Evolutionary conservation across 1,140 invertebrate genomes (phyloP).

Genomic region (Drosophila mauritiana): DNA sequence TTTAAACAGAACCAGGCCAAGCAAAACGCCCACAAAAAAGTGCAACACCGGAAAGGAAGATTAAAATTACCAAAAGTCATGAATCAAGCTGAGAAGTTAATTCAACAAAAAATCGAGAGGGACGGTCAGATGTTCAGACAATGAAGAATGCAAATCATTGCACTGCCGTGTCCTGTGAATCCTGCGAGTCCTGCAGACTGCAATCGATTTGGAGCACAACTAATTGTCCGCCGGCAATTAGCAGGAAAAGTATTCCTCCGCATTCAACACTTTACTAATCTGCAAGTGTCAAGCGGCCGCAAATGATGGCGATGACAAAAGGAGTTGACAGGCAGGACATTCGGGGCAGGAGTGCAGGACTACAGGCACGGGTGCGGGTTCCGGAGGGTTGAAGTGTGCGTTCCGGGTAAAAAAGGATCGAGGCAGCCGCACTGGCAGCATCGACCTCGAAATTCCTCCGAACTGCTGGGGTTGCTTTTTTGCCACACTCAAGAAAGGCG

Average conservation of each 20-base stretch:
- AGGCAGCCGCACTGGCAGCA: constrained; percentile 58
- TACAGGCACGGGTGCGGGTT: constrained; percentile 17
- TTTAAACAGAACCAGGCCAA: constrained; percentile 18
- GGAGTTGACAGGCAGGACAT: constrained; percentile 67
- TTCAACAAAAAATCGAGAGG: constrained; percentile 48
- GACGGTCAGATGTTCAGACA: constrained; percentile 52
- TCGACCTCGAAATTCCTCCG: constrained; percentile 66
- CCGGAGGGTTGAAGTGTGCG: constrained; percentile 75
- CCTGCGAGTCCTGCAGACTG: constrained; percentile 30
- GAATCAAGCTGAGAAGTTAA: constrained; percentile 79
- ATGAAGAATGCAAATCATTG: constrained; percentile 76
- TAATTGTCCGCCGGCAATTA: constrained; percentile 75
- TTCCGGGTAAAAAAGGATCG: constrained; percentile 59
- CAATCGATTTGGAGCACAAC: constrained; percentile 72
- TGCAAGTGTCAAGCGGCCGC: constrained; percentile 76
- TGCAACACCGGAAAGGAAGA: constrained; percentile 55
- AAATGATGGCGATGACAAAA: constrained; percentile 59
- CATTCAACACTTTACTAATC: constrained; percentile 81
- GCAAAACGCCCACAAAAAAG: constrained; percentile 27
- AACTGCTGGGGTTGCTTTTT: constrained; percentile 57
- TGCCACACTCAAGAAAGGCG: constrained; percentile 25
- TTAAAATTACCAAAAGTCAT: constrained; percentile 76
- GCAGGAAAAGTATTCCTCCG: constrained; percentile 62
- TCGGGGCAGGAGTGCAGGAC: constrained; percentile 15
- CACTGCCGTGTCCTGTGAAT: constrained; percentile 42